phyloP scores from a whole-genome alignment of 2,113 vertebrate genomes.

The Datnioides undecimradiatus region DNA sequence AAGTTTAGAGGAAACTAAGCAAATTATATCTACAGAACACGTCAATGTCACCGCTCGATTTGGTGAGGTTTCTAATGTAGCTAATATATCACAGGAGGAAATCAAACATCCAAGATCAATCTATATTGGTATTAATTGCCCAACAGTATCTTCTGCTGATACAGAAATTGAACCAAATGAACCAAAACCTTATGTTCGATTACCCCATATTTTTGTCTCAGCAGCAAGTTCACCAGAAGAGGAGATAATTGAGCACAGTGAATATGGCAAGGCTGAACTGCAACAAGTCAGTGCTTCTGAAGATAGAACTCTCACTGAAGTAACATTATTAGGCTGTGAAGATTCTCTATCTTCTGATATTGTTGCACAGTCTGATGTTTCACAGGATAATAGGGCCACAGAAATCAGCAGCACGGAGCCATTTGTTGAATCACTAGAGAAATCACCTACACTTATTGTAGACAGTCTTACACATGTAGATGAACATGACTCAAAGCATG shows the following conservation, averaged over 20 bases:
- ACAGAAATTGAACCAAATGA: slow-evolving; percentile 45
- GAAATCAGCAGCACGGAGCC: slow-evolving; percentile 15
- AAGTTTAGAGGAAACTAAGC: slow-evolving; percentile 18
- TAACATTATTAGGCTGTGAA: slow-evolving; percentile 3
- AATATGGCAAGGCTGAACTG: slow-evolving; percentile 30
- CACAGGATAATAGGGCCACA: not conserved
- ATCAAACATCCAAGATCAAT: slow-evolving; percentile 52
- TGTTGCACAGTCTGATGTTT: slow-evolving; percentile 10
- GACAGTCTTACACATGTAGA: not conserved
- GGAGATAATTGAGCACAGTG: slow-evolving; percentile 47
- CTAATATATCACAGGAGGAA: slow-evolving; percentile 21
- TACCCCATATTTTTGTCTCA: slow-evolving; percentile 81
- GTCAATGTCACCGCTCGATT: not conserved
- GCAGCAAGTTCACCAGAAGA: slow-evolving; percentile 81
- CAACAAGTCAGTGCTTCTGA: slow-evolving; percentile 24
- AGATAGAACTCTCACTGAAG: not conserved
- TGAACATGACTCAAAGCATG: slow-evolving; percentile 19
- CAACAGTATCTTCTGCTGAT: slow-evolving; percentile 36
- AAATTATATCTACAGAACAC: not conserved
- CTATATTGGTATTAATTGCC: slow-evolving; percentile 70
- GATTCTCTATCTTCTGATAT: slow-evolving; percentile 25
- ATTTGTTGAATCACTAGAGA: slow-evolving; percentile 28
- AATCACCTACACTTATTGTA: not conserved
- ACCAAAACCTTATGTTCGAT: slow-evolving; percentile 47
- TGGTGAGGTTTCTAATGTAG: not conserved